Evolutionary conservation across 2,113 vertebrate genomes (phyloP).

Genomic region (Sus scrofa): T2T-Sscrofa CM000826.6:124408001-124408500

Average conservation of each 20-base stretch:
- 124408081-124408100: constrained; percentile 61
- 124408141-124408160: constrained; percentile 68
- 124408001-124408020: constrained; percentile 72
- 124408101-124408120: constrained; percentile 70
- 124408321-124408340: not conserved
- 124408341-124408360: not conserved
- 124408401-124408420: not conserved
- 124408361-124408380: not conserved
- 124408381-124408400: not conserved
- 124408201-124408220: constrained; percentile 62
- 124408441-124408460: not conserved
- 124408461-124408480: constrained; percentile 26
- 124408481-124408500: constrained; percentile 14
- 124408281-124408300: not conserved
- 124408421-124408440: not conserved
- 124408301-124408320: not conserved
- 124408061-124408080: constrained; percentile 67
- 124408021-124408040: constrained; percentile 70
- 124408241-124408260: not conserved
- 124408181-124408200: not conserved
- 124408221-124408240: not conserved
- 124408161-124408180: constrained; percentile 60
- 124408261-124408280: not conserved
- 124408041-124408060: constrained; percentile 51
- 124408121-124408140: constrained; percentile 64